Base-by-base conservation (phyloP, 2,797 vertebrate species). In the Brotula barbata region DNA sequence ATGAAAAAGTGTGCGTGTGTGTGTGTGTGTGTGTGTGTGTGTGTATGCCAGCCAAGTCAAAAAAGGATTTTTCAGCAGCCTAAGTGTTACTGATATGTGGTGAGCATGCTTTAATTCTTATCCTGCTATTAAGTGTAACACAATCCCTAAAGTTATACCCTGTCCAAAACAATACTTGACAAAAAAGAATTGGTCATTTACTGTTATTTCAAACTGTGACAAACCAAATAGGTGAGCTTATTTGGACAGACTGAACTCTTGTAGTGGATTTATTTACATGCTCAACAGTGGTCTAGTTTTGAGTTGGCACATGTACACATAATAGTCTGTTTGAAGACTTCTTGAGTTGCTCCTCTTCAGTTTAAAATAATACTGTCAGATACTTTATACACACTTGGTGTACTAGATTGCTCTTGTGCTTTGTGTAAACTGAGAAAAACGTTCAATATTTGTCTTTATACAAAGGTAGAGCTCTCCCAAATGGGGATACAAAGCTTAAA, bases 101-200 rank as follows among this genome's bases (percentile, higher is more conserved):
- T 64, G 61, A 66, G 82, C 86, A 86, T 87, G 85, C 65, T 83
- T 82, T 69, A 34, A 73, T 65, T 81, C 50, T 17, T 43, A 48
- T 76, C 21, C 31, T 45, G 36, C 46, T 69, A 44, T 47, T 72
- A 55, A 70, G 42, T 9, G 55, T 51, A 44, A 42, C 8, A 41
- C 45, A 66, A n/a, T 31, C 40, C 40, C n/a, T 12, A 47, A 17
- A 57, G 53, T 33, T 58, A 62, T 17, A 43, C 23, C 44, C 36
- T 11, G 9, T 73, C 52, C 44, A 58, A 73, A 75, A 40, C 13
- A 59, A 75, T 42, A 61, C 52, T 71, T 77, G 55, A 80, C 50
- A 37, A 45, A 60, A 79, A 11, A 68, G 25, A 28, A 28, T 28
- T 4, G 25, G 25, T 28, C 25, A 28, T 28, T n/a, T 59, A 2